phyloP scores from a whole-genome alignment of 2,113 vertebrate genomes.

The Tor tambroides region DNA sequence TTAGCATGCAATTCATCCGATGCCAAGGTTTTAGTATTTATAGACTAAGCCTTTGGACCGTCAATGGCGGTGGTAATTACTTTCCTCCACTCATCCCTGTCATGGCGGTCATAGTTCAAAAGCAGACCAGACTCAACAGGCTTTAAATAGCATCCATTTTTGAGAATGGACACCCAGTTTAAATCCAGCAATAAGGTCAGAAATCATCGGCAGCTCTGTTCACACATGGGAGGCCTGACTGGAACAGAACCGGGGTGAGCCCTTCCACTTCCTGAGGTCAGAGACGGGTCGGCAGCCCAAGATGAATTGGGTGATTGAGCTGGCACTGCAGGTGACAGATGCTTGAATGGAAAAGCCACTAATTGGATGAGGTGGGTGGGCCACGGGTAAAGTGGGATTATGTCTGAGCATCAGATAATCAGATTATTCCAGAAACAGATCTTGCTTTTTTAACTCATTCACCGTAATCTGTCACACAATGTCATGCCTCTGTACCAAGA shows the following conservation, averaged over 20 bases:
- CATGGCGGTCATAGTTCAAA: constrained; percentile 39
- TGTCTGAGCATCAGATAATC: constrained; percentile 88
- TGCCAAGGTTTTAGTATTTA: constrained; percentile 19
- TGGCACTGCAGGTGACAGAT: constrained; percentile 77
- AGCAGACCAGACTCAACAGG: constrained; percentile 13
- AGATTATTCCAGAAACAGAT: constrained; percentile 89
- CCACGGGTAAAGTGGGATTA: constrained; percentile 89
- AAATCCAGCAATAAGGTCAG: constrained; percentile 26
- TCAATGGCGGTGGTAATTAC: constrained; percentile 6
- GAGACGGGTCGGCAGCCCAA: neutral
- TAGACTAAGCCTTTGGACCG: neutral
- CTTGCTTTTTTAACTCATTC: constrained; percentile 79
- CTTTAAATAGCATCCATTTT: constrained; percentile 22
- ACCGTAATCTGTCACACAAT: constrained; percentile 68
- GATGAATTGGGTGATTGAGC: constrained; percentile 15
- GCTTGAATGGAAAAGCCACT: constrained; percentile 82
- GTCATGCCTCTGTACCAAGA: neutral
- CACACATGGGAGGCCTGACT: neutral
- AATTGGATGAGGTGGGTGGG: constrained; percentile 87
- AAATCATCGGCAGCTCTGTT: neutral
- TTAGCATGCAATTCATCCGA: neutral
- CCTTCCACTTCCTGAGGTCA: neutral
- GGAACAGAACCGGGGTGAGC: neutral
- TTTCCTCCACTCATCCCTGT: constrained; percentile 50
- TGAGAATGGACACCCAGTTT: neutral